Percentiles rank a stretch among this genome's conserved stretches.
These are phyloP conservation scores for Drosophila rellima DNA, from an alignment of 2,888 invertebrate genomes.

Conservation along the genomic window DNA sequence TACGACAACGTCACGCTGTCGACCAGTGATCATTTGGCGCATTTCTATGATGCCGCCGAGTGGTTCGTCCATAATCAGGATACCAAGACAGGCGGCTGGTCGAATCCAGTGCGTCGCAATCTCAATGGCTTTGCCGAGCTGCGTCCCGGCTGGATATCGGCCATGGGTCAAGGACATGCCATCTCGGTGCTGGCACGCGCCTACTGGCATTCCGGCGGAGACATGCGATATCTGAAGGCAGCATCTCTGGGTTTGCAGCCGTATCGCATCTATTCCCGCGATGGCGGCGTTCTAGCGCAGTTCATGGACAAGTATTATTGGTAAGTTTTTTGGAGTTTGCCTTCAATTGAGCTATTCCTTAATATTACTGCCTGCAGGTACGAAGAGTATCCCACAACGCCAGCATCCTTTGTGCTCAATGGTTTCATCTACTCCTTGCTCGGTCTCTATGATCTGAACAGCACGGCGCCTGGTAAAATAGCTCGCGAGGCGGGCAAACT, in stretches of 20 bases:
- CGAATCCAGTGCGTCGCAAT: constrained; percentile 93
- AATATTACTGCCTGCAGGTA: constrained; percentile 88
- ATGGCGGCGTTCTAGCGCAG: constrained; percentile 93
- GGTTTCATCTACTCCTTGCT: constrained; percentile 99
- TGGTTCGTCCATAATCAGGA: constrained; percentile 97
- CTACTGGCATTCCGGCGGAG: constrained; percentile 92
- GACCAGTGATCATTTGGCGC: constrained; percentile 94
- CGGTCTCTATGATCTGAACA: constrained; percentile 97
- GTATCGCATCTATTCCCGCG: constrained; percentile 90
- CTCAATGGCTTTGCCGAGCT: constrained; percentile 92
- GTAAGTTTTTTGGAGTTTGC: constrained; percentile 87
- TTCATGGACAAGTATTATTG: constrained; percentile 95
- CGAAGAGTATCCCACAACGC: constrained; percentile 99
- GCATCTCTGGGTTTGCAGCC: constrained; percentile 93
- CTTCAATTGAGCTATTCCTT: not conserved
- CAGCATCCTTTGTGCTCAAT: constrained; percentile 97
- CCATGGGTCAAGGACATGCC: constrained; percentile 99
- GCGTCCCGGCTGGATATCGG: constrained; percentile 96
- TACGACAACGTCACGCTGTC: constrained; percentile 92
- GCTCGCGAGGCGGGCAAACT: constrained; percentile 91
- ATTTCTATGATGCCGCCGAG: constrained; percentile 96
- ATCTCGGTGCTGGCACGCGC: constrained; percentile 97
- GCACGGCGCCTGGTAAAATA: constrained; percentile 90
- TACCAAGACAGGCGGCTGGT: constrained; percentile 95
- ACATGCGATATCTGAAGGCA: constrained; percentile 91